Evolutionary conservation across 2,797 vertebrate genomes (phyloP), one percentile per base, ranked within the genome.

Genomic region (Mus minutoides): DNA sequence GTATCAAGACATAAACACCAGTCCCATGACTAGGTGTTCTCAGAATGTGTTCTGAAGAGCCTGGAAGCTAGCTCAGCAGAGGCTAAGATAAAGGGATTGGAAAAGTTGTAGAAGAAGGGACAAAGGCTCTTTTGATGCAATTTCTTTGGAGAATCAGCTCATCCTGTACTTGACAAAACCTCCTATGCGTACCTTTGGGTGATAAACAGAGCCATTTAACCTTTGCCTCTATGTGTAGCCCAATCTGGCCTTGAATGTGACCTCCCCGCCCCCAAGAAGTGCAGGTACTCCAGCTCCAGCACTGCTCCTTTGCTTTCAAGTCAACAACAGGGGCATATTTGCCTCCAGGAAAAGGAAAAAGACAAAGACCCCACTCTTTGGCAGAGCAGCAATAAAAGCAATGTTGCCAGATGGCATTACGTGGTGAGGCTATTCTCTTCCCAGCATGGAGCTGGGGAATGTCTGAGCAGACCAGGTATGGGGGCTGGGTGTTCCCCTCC

Each of bases 271-370:
- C 37, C 58, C 34, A 2, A 5, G 24, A 64, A 78, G 5, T 11
- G 9, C 40, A n/a, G 54, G 29, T 46, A 7, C 19, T 49, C 29
- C 4, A 3, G 54, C 17, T 1, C 58, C 52, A 3, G 9, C 17
- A 21, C 37, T 60, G 43, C 24, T 80, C 49, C 52, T 92, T 67
- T 43, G 5, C 85, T 96, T 78, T 94, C 37, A 43, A 86, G 86
- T 67, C 60, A 95, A 94, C 89, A 52, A 46, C 11, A 21, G 43
- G 29, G 21, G 40, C 46, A 78, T 31, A 31, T 64, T 85, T 76
- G 67, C 71, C 77, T 71, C 37, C n/a, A 58, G 43, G 49, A 92
- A 43, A 26, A 90, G 26, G 13, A 77, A 85, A 91, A 52, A 29
- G 14, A 54, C 19, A 88, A 87, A 31, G 43, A 14, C 40, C 22